These are phyloP conservation scores for Oithona nana DNA, from an alignment of 2,888 invertebrate genomes.

Conservation along the genomic window DNA sequence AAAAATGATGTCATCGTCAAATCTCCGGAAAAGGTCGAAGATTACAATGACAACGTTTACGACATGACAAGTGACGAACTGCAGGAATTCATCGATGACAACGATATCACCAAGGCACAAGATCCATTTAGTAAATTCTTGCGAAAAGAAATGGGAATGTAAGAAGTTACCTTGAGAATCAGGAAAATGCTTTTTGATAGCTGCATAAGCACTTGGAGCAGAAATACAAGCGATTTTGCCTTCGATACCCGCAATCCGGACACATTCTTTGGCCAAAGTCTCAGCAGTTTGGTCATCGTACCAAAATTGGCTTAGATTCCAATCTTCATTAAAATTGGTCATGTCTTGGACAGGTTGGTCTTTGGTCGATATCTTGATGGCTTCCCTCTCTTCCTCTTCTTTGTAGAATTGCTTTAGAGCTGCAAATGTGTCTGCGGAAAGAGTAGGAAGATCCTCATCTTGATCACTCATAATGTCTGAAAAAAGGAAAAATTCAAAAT, in stretches of 20 bases:
- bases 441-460: neutral
- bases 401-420: conserved; percentile 56
- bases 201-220: conserved; percentile 62
- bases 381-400: conserved; percentile 39
- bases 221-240: conserved; percentile 62
- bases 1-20: neutral
- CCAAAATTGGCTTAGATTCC: conserved; percentile 98
- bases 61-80: neutral
- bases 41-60: neutral
- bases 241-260: conserved; percentile 34
- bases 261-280: conserved; percentile 44
- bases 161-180: neutral
- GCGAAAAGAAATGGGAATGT: neutral
- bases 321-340: conserved; percentile 48
- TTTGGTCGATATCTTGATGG: conserved; percentile 26
- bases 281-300: conserved; percentile 62
- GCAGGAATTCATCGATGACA: neutral
- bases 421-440: conserved; percentile 49
- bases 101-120: neutral
- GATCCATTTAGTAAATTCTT: neutral
- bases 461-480: neutral
- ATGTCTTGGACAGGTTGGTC: conserved; percentile 17
- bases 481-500: neutral
- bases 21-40: neutral
- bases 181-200: conserved; percentile 23